A percentile compares a stretch with the other conserved stretches of the same genome.
Conservation (phyloP, 1,140 invertebrate genomes). For the Piezodorus guildinii region DNA sequence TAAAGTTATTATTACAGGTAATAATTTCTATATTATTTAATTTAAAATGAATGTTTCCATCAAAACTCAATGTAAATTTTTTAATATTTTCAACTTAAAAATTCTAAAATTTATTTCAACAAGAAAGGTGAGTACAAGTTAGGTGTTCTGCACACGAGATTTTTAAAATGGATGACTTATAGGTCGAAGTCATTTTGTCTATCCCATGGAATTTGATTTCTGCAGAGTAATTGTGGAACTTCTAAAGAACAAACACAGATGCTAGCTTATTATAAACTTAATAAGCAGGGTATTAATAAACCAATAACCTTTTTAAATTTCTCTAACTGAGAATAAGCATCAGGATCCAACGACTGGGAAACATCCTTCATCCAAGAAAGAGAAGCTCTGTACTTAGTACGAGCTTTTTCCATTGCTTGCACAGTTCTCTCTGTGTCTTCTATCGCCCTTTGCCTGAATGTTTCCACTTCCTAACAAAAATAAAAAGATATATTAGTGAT, state of each 20-base stretch:
- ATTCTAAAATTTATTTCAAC: too few relatives aligned
- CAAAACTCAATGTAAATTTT: too few relatives aligned
- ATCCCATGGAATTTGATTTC: neutral
- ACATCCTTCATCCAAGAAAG: constrained; percentile 99
- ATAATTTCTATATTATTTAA: too few relatives aligned
- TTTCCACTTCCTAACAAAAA: constrained; percentile 71
- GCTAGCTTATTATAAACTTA: too few relatives aligned
- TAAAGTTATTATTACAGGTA: too few relatives aligned
- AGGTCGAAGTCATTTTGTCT: too few relatives aligned
- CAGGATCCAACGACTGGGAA: constrained; percentile 91
- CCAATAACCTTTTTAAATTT: constrained; percentile 76
- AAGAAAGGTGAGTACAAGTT: too few relatives aligned
- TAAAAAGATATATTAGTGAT: too few relatives aligned
- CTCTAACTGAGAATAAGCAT: constrained; percentile 88
- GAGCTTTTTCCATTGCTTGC: constrained; percentile 82
- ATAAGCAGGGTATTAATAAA: neutral
- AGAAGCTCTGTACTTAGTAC: constrained; percentile 93
- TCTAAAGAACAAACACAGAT: neutral
- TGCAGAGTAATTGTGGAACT: neutral
- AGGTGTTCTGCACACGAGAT: too few relatives aligned
- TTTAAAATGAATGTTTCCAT: too few relatives aligned
- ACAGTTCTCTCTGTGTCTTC: constrained; percentile 86
- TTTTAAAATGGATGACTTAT: too few relatives aligned
- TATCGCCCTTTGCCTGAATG: constrained; percentile 86
- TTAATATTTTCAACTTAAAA: too few relatives aligned